Conservation (phyloP, 1,140 invertebrate species). For the Eumeta japonica region DNA sequence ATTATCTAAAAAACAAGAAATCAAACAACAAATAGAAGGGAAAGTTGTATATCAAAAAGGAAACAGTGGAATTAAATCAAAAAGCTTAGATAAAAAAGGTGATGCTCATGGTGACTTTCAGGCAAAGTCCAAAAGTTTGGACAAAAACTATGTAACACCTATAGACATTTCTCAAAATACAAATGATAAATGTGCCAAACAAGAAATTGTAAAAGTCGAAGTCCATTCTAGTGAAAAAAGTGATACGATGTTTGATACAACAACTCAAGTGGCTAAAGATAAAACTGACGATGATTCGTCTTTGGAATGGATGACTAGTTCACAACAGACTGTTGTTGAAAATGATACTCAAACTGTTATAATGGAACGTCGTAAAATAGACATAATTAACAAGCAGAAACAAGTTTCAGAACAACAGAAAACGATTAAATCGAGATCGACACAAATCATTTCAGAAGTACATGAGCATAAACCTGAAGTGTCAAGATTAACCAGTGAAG, state of each 20-base stretch:
- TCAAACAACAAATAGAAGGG: conserved; percentile 63
- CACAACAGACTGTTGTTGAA: conserved; percentile 50
- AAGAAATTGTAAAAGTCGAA: conserved; percentile 54
- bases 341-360: conserved; percentile 63
- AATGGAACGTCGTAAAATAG: conserved; percentile 60
- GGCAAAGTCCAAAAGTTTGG: conserved; percentile 62
- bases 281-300: conserved; percentile 50
- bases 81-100: conserved; percentile 58
- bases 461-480: conserved; percentile 42
- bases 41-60: conserved; percentile 59
- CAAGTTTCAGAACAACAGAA: conserved; percentile 35
- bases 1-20: conserved; percentile 61
- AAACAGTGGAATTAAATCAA: conserved; percentile 57
- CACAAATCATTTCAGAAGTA: conserved; percentile 24
- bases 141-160: conserved; percentile 54
- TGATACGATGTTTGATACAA: conserved; percentile 34
- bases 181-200: conserved; percentile 41
- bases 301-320: conserved; percentile 48
- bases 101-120: conserved; percentile 55
- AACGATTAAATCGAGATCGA: conserved; percentile 41
- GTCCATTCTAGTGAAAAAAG: conserved; percentile 41
- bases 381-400: conserved; percentile 56
- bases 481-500: conserved; percentile 60
- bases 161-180: conserved; percentile 18
- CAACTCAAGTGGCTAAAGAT: conserved; percentile 43